Evolutionary conservation across 2,797 vertebrate genomes (phyloP).

Genomic region (Tiaroga cobitis): DNA sequence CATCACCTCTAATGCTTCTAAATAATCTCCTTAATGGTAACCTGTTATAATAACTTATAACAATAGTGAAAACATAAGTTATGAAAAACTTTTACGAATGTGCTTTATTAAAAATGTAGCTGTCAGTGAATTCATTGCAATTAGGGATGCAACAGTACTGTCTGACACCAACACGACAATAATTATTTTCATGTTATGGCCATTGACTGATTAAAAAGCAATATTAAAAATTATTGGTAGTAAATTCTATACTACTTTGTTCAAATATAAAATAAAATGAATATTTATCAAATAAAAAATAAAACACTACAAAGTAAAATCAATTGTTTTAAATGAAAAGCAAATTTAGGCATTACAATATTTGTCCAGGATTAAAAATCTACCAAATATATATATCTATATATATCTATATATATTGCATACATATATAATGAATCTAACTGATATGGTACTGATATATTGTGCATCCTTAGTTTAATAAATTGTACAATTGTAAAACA

Average conservation of each 20-base stretch:
- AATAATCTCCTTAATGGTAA: slow-evolving; percentile 15
- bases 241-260: not conserved
- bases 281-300: not conserved
- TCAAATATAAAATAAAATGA: not conserved
- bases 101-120: not conserved
- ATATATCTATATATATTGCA: too few species aligned
- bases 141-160: not conserved
- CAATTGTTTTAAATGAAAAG: too few species aligned
- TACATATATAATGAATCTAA: not conserved
- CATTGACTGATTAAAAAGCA: not conserved
- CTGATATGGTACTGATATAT: too few species aligned
- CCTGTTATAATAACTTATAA: not conserved
- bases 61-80: not conserved
- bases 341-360: too few species aligned
- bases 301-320: too few species aligned
- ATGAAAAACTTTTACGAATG: not conserved
- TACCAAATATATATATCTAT: too few species aligned
- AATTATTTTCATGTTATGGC: not conserved
- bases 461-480: too few species aligned
- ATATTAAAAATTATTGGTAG: not conserved
- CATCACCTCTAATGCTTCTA: not conserved
- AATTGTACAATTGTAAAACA: too few species aligned
- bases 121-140: not conserved
- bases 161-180: not conserved
- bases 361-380: not conserved